A percentile compares a stretch with the other conserved stretches of the same genome.
Evolutionary conservation across 2,888 invertebrate species (phyloP).

Genomic region (Ischnus inquisitorius): DNA sequence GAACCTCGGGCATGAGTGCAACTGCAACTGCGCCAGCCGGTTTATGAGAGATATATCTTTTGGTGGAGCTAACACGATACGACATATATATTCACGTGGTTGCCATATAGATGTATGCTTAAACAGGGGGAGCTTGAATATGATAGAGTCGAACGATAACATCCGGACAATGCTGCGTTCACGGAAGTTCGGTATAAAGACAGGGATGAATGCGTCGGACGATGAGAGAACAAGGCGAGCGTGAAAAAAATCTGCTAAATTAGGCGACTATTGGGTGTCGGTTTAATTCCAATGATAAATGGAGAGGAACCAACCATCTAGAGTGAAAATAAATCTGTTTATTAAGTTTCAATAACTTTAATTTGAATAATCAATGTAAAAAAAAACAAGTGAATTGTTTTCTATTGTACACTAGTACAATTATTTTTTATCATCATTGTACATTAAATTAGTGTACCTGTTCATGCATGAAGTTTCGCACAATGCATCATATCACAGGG

Average conservation of each 20-base stretch:
- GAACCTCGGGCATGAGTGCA: conserved; percentile 11
- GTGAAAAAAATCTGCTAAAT: conserved; percentile 30
- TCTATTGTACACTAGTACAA: too few species aligned
- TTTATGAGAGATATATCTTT: conserved; percentile 36
- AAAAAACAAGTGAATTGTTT: too few species aligned
- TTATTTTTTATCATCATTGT: too few species aligned
- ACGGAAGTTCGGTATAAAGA: conserved; percentile 52
- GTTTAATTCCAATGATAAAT: neutral
- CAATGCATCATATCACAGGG: too few species aligned
- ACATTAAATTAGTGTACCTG: too few species aligned
- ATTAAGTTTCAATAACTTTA: neutral
- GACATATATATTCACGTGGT: conserved; percentile 13
- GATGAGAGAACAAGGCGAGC: neutral
- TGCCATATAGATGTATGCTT: conserved; percentile 31
- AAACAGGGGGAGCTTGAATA: conserved; percentile 49
- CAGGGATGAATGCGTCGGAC: neutral
- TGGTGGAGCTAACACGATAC: conserved; percentile 52
- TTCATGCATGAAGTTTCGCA: too few species aligned
- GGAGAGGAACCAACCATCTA: neutral
- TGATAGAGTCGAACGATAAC: conserved; percentile 59
- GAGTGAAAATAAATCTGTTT: neutral
- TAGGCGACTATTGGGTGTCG: conserved; percentile 10
- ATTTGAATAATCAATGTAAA: neutral
- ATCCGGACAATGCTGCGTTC: conserved; percentile 51
- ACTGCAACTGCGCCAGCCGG: conserved; percentile 57